Evolutionary conservation across 2,113 vertebrate species (phyloP), one percentile per base, ranked within the genome.

Genomic region (Naja naja): DNA sequence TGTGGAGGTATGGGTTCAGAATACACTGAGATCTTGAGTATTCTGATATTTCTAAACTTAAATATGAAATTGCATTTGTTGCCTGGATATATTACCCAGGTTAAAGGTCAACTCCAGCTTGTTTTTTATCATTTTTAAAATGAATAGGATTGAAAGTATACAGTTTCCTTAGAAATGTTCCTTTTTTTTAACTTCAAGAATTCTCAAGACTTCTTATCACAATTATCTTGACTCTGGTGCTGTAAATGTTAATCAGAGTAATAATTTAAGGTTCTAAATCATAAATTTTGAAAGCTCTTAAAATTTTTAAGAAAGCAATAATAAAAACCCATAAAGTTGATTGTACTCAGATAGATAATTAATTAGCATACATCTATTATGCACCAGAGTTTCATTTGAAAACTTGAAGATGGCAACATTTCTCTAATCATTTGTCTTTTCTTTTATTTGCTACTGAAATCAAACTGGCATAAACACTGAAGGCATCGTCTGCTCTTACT

Each of bases 291-390:
- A 43, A 87, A 47, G 12, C 30, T 89, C 54, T 55, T 18, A 6
- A 64, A 64, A 11, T n/a, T 94, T n/a, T 90, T 90, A 52, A 27
- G 52, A 39, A 91, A 89, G 16, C 18, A 81, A 81, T 7, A 87
- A 89, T 91, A 87, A 89, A n/a, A 58, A n/a, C 16, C 49, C 60
- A 25, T 87, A 9, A 94, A 64, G 90, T 87, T 92, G 43, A 95
- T 90, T 88, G 86, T 54, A n/a, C 87, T 58, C 5, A 45, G 25
- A 85, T 39, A 93, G 5, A 20, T 1, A 90, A n/a, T 30, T 45
- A 49, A 53, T 92, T 74, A 87, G 3, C 3, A 25, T 30, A 45
- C 1, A 30, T 34, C 58, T 91, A 43, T 88, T 88, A 85, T 54
- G 22, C 23, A n/a, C n/a, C n/a, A 6, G 60, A 92, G 91, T 89